phyloP scores from a whole-genome alignment of 1,140 invertebrate species.

The Drosophila willistoni region DNA sequence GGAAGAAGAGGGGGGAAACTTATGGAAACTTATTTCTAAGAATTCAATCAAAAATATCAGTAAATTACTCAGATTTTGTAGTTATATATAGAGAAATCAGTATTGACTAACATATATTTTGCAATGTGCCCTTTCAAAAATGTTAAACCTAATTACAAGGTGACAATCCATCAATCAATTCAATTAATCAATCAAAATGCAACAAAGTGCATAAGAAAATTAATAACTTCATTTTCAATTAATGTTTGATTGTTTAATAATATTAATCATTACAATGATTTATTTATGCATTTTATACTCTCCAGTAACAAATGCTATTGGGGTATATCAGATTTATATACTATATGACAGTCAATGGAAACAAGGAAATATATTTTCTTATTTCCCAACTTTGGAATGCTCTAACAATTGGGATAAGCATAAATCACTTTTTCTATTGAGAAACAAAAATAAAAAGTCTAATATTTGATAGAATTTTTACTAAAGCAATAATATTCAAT shows the following conservation, averaged over 20 bases:
- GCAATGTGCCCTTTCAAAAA: conserved; percentile 12
- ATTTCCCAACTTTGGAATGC: no score
- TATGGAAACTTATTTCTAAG: conserved; percentile 2
- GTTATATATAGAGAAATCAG: neutral
- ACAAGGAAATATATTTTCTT: no score
- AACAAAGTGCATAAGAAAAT: conserved; percentile 29
- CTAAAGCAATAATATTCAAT: no score
- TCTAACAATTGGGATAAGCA: no score
- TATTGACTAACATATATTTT: neutral
- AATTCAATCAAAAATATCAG: conserved; percentile 28
- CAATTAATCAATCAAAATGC: conserved; percentile 44
- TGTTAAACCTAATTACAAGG: conserved; percentile 50
- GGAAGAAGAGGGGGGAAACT: no score
- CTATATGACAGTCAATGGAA: no score
- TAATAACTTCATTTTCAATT: conserved; percentile 45
- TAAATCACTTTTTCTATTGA: no score
- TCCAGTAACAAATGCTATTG: neutral
- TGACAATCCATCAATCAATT: conserved; percentile 18
- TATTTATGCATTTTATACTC: conserved; percentile 6
- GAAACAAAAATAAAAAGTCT: no score
- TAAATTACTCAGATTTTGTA: neutral
- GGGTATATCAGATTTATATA: neutral
- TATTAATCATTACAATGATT: conserved; percentile 11
- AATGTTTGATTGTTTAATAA: conserved; percentile 10
- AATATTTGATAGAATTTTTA: no score